Evolutionary conservation across 2,888 invertebrate species (phyloP).

Genomic region (Antheraea yamamai): DNA sequence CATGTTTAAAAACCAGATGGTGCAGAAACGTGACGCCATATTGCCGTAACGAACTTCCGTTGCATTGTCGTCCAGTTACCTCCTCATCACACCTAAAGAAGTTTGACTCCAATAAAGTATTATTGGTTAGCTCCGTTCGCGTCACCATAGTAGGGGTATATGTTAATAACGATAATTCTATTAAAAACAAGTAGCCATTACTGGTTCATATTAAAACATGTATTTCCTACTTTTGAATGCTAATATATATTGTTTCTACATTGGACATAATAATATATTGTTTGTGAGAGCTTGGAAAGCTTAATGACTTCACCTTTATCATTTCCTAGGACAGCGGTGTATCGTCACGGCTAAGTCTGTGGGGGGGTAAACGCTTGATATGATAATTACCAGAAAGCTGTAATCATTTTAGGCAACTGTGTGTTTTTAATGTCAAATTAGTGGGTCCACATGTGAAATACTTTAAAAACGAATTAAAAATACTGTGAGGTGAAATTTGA

Average conservation of each 20-base stretch:
- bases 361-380: not conserved
- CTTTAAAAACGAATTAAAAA: too few relatives aligned
- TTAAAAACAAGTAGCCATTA: slow-evolving; percentile 58
- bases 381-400: not conserved
- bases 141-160: slow-evolving; percentile 12
- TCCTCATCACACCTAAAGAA: too few relatives aligned
- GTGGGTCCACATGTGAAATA: too few relatives aligned
- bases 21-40: too few relatives aligned
- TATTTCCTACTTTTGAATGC: slow-evolving; percentile 40
- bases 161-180: slow-evolving; percentile 47
- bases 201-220: slow-evolving; percentile 36
- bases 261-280: slow-evolving; percentile 24
- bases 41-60: too few relatives aligned
- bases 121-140: not conserved
- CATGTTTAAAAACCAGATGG: too few relatives aligned
- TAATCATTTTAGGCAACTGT: not conserved
- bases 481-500: too few relatives aligned
- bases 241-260: slow-evolving; percentile 35
- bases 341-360: not conserved
- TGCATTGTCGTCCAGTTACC: too few relatives aligned
- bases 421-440: too few relatives aligned
- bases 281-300: slow-evolving; percentile 14
- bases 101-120: not conserved
- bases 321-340: not conserved
- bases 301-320: slow-evolving; percentile 15